Evolutionary conservation across 1,140 invertebrate species (phyloP).

Genomic region (Drosophila prosaltans): DNA sequence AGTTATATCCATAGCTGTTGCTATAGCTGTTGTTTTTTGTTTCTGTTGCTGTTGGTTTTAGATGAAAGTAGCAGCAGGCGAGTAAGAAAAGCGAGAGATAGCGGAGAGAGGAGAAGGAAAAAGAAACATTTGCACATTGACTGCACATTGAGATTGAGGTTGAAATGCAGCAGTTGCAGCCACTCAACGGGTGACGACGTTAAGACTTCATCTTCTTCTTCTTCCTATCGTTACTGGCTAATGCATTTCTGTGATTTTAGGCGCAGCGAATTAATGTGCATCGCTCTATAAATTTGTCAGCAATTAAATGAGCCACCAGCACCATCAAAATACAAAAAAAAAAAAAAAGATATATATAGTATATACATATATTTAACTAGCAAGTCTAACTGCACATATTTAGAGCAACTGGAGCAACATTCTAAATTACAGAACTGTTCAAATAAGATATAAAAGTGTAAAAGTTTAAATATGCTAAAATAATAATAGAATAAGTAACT

Average conservation of each 20-base stretch:
- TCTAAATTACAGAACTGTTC: not conserved
- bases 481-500: too few relatives aligned
- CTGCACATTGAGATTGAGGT: slow-evolving; percentile 75
- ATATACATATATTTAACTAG: not conserved
- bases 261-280: slow-evolving; percentile 79
- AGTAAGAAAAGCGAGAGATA: slow-evolving; percentile 16
- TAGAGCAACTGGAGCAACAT: not conserved
- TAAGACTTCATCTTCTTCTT: slow-evolving; percentile 17
- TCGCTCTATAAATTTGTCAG: slow-evolving; percentile 82
- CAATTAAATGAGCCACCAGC: slow-evolving; percentile 71
- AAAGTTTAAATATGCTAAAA: too few relatives aligned
- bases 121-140: slow-evolving; percentile 62
- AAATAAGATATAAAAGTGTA: too few relatives aligned
- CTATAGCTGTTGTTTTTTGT: slow-evolving; percentile 9
- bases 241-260: slow-evolving; percentile 80
- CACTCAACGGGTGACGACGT: slow-evolving; percentile 49
- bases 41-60: slow-evolving; percentile 55
- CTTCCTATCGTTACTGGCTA: slow-evolving; percentile 44
- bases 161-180: slow-evolving; percentile 40
- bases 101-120: not conserved
- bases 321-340: not conserved
- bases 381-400: slow-evolving; percentile 2
- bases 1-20: slow-evolving; percentile 6
- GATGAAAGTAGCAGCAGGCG: slow-evolving; percentile 54
- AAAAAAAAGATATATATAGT: too few relatives aligned